Base-by-base conservation (phyloP, 1,140 invertebrate species). In the Drosophila rufa region DNA sequence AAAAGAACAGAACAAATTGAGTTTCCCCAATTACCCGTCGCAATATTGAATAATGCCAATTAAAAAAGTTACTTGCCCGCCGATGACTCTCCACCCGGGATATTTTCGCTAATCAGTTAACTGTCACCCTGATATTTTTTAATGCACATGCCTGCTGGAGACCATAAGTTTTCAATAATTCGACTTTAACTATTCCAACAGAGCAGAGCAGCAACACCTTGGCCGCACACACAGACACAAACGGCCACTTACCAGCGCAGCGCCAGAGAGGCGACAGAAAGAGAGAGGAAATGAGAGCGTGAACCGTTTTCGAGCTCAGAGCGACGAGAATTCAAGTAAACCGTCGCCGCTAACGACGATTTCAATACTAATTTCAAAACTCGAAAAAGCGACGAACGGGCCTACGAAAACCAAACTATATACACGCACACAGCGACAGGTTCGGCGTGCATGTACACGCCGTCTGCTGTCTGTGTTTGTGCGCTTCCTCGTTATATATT, bases 361-460 rank as follows among this genome's bases (percentile, higher is more conserved):
- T 86, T 86, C 79, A 86, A 86, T 86, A 86, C 75, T 86, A 73
- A 79, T 78, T 78, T 77, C 57, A 82, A 87, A 86, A 87, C 85
- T 89, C 85, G 71, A 84, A 87, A 87, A 87, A 87, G 77, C 85
- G 79, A 87, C 83, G 80, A 83, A 87, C 81, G 75, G 70, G 84
- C 84, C 84, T 87, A 87, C 80, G 83, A 87, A 89, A 87, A 80
- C 80, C 79, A 83, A 87, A 79, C 75, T 79, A 79, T 79, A 79
- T 79, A 71, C 51, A 48, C 36, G 40, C 30, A 51, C 48, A 59
- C 56, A 40, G 38, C n/a, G 15, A 7, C 60, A 40, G 15, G n/a
- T 22, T 53, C 47, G 27, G 22, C 33, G 1, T 71, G 50, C 47
- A 36, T 73, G 25, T 73, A 42, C 15, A 36, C 30, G 57, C 33